phyloP scores from a whole-genome alignment of 2,113 vertebrate genomes.

The Oenanthe oenanthe region DNA sequence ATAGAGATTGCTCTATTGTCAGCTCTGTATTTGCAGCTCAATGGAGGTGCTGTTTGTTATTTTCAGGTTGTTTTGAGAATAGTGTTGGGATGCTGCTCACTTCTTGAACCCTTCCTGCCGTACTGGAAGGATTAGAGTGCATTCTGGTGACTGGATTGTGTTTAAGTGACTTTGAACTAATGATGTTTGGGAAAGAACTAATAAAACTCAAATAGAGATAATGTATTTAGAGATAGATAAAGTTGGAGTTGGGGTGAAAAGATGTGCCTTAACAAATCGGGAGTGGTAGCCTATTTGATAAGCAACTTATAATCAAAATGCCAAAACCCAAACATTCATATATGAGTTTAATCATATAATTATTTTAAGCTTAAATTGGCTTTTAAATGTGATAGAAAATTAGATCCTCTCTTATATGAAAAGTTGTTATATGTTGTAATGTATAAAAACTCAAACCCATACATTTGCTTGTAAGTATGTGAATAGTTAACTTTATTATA shows the following conservation, averaged over 20 bases:
- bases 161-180: not conserved
- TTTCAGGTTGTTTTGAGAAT: not conserved
- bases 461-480: not conserved
- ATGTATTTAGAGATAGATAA: not conserved
- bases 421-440: fast-evolving
- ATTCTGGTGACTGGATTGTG: not conserved
- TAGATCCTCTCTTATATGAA: not conserved
- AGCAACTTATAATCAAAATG: not conserved
- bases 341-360: not conserved
- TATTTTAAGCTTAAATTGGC: not conserved
- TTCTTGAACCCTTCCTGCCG: not conserved
- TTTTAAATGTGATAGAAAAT: not conserved
- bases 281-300: not conserved
- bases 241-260: not conserved
- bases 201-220: not conserved
- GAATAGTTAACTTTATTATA: not conserved
- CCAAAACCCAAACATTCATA: not conserved
- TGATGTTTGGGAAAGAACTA: not conserved
- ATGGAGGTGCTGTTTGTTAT: not conserved
- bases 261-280: not conserved
- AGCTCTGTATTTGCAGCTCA: not conserved
- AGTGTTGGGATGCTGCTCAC: not conserved
- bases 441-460: not conserved
- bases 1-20: not conserved
- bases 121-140: not conserved